Evolutionary conservation across 2,888 invertebrate species (phyloP).

Genomic region (Sycophila texana): DNA sequence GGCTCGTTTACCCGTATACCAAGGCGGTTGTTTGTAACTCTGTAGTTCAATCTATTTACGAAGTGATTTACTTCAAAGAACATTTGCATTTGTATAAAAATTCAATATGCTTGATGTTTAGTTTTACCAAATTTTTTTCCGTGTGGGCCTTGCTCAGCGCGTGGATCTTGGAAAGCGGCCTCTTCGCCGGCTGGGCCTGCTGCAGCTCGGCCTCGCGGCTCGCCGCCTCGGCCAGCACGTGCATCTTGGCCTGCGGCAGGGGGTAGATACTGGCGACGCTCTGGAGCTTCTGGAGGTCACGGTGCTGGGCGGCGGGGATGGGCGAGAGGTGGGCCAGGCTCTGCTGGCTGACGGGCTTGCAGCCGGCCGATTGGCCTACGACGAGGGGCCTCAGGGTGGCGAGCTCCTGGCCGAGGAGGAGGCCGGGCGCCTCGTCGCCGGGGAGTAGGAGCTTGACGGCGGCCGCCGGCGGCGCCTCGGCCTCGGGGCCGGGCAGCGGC

Average conservation of each 20-base stretch:
- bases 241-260: slow-evolving; percentile 45
- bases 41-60: too few relatives aligned
- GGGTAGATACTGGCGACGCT: slow-evolving; percentile 37
- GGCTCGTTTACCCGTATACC: too few relatives aligned
- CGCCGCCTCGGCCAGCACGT: slow-evolving; percentile 51
- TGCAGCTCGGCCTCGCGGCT: slow-evolving; percentile 54
- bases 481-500: background rate
- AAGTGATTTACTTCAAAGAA: too few relatives aligned
- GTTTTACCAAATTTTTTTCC: too few relatives aligned
- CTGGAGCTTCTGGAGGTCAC: slow-evolving; percentile 21
- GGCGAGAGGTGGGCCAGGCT: slow-evolving; percentile 51
- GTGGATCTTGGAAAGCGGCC: slow-evolving; percentile 24
- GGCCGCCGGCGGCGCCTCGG: background rate
- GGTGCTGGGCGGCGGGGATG: slow-evolving; percentile 41
- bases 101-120: too few relatives aligned
- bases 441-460: slow-evolving; percentile 33
- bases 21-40: too few relatives aligned
- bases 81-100: too few relatives aligned
- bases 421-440: background rate
- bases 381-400: slow-evolving; percentile 46
- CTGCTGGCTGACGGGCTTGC: slow-evolving; percentile 18
- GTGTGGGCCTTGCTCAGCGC: slow-evolving; percentile 34
- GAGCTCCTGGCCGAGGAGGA: slow-evolving; percentile 37
- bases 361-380: background rate
- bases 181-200: slow-evolving; percentile 20